Percentiles rank a stretch among this genome's conserved stretches.
phyloP scores from a whole-genome alignment of 2,888 invertebrate species.

The Lamellibrachia satsuma region DNA sequence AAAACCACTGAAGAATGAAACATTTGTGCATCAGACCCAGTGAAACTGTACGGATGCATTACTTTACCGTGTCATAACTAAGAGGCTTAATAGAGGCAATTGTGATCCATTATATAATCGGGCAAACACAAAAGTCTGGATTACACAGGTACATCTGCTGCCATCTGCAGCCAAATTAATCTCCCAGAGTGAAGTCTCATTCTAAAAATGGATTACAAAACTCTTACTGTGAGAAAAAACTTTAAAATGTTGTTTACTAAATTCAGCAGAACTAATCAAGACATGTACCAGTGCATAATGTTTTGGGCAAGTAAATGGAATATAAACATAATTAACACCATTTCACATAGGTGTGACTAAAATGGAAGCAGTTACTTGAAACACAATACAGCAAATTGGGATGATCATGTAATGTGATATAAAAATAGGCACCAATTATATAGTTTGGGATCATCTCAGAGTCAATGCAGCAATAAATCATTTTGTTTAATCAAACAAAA shows the following conservation, averaged over 20 bases:
- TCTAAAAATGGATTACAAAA: not conserved
- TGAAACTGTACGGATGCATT: not conserved
- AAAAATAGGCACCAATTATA: not conserved
- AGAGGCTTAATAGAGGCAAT: not conserved
- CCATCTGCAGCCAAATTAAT: not conserved
- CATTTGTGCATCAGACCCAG: not conserved
- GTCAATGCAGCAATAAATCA: not conserved
- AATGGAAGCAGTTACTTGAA: not conserved
- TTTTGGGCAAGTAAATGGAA: not conserved
- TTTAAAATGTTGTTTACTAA: not conserved
- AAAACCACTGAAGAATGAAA: not conserved
- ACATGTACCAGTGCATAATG: not conserved
- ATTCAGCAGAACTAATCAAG: not conserved
- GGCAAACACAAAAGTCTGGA: not conserved
- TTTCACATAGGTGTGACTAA: not conserved
- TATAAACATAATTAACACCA: not conserved
- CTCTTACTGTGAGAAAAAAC: not conserved
- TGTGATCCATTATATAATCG: not conserved
- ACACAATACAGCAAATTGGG: not conserved
- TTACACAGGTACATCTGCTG: not conserved
- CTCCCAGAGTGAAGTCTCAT: not conserved
- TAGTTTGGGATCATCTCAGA: constrained; percentile 1
- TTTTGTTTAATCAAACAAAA: not conserved
- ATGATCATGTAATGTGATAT: not conserved
- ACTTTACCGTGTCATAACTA: not conserved